Evolutionary conservation across 2,113 vertebrate genomes (phyloP), one percentile per base, ranked within the genome.

Genomic region (Odocoileus hemionus): DNA sequence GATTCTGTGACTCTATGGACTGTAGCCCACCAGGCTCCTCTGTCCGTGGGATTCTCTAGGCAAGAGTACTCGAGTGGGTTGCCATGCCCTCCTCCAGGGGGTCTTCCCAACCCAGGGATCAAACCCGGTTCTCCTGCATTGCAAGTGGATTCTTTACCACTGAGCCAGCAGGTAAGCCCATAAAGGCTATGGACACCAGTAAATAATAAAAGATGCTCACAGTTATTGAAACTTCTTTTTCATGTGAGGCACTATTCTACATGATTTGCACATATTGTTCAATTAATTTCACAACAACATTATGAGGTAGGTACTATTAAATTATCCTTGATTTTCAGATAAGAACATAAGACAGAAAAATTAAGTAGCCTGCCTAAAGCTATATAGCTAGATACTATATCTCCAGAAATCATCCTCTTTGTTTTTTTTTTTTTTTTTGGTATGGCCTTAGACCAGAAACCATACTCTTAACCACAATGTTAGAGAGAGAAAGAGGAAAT

Each of bases 291-390:
- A 86, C 19, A 96, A 60, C 13, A 86, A 86, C 26, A 36, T 95
- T 96, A 74, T 84, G 39, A 92, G n/a, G 11, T 84, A 89, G 16
- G 6, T 95, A 84, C 19, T 91, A 10, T 64, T 80, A 85, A 74
- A 39, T 93, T 94, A 97, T 86, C 39, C 15, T 36, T 74, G 43
- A 86, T 89, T 83, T 94, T 60, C 39, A 86, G 52, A 83, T 78
- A 89, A 89, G 54, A 95, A 70, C 19, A 6, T 43, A 96, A 95
- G 58, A 61, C 54, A 95, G 8, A 78, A 91, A 94, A 39, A 55
- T 86, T 76, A 97, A 96, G 57, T 87, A 97, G 82, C 47, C 60
- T 96, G 88, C 6, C 57, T 60, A 64, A 80, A 36, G n/a, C 61
- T 64, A 23, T 25, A 86, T 55, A 95, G 9, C 55, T 91, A 86